phyloP scores from a whole-genome alignment of 1,140 invertebrate genomes.

The Trialeurodes vaporariorum region DNA sequence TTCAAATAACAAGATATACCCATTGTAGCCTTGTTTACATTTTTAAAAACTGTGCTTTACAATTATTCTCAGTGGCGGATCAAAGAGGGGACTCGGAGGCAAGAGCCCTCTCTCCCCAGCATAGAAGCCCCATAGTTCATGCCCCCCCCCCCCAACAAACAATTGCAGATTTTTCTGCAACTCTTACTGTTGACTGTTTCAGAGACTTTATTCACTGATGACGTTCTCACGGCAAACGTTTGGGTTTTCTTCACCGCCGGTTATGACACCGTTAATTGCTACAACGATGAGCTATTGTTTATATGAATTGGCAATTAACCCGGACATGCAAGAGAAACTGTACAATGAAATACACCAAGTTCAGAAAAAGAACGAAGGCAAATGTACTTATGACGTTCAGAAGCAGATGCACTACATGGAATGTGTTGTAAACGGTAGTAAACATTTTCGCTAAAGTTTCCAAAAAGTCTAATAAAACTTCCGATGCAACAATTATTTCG shows the following conservation, averaged over 20 bases:
- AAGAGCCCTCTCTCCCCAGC: too few relatives aligned
- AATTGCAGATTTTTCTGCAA: too few relatives aligned
- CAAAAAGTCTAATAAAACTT: too few relatives aligned
- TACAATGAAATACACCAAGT: slow-evolving; percentile 8
- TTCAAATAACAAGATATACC: too few relatives aligned
- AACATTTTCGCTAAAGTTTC: too few relatives aligned
- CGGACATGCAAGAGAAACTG: slow-evolving; percentile 35
- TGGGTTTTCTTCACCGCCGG: slow-evolving; percentile 52
- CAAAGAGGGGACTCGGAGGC: too few relatives aligned
- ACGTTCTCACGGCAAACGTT: slow-evolving; percentile 51
- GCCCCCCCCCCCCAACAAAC: too few relatives aligned
- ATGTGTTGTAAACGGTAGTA: slow-evolving; percentile 27
- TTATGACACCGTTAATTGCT: slow-evolving; percentile 47
- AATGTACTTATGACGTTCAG: slow-evolving; percentile 28
- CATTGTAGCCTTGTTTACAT: too few relatives aligned
- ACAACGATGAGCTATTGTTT: slow-evolving; percentile 39
- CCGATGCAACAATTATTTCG: too few relatives aligned
- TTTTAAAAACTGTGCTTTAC: too few relatives aligned
- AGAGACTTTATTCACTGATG: slow-evolving; percentile 35
- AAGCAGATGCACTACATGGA: slow-evolving; percentile 31
- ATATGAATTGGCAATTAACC: slow-evolving; percentile 43
- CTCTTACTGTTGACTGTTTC: neutral
- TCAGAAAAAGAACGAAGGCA: slow-evolving; percentile 14
- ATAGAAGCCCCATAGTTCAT: too few relatives aligned
- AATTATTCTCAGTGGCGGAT: too few relatives aligned